Percentiles rank a stretch among this genome's conserved stretches.
Evolutionary conservation across 2,797 vertebrate species (phyloP).

Genomic region (Heliangelus exortis): DNA sequence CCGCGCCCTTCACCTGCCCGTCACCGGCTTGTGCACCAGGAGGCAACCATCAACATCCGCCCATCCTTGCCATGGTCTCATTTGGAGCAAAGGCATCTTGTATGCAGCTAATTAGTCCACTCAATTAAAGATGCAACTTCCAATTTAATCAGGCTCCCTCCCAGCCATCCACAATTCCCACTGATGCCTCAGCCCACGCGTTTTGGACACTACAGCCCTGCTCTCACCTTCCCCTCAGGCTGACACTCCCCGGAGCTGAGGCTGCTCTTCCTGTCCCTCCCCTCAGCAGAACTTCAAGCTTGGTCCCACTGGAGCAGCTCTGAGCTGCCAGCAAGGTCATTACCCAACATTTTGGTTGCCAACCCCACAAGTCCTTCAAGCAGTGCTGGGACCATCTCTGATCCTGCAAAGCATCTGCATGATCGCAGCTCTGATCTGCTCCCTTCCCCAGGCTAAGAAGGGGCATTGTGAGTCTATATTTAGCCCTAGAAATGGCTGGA

Average conservation of each 20-base stretch:
- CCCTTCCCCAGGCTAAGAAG: not conserved
- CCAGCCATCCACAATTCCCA: not conserved
- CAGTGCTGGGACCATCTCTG: not conserved
- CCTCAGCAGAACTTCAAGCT: accelerated
- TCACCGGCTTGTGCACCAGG: accelerated
- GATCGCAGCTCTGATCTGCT: not conserved
- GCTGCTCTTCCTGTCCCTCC: not conserved
- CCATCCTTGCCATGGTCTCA: not conserved
- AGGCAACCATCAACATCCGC: accelerated
- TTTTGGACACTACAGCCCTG: not conserved
- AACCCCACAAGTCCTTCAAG: not conserved
- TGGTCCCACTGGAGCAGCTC: not conserved
- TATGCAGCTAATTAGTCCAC: not conserved
- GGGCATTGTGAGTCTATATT: not conserved
- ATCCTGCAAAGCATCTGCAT: not conserved
- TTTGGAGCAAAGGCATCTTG: not conserved
- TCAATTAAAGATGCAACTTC: slow-evolving; percentile 27
- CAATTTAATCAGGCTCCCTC: not conserved
- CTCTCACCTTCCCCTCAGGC: not conserved
- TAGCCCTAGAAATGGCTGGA: not conserved
- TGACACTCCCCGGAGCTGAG: accelerated
- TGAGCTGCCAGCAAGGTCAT: not conserved
- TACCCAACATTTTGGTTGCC: not conserved
- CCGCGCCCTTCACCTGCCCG: not conserved
- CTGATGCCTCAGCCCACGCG: accelerated